phyloP scores from a whole-genome alignment of 2,797 vertebrate genomes.

The Myotis myotis region DNA sequence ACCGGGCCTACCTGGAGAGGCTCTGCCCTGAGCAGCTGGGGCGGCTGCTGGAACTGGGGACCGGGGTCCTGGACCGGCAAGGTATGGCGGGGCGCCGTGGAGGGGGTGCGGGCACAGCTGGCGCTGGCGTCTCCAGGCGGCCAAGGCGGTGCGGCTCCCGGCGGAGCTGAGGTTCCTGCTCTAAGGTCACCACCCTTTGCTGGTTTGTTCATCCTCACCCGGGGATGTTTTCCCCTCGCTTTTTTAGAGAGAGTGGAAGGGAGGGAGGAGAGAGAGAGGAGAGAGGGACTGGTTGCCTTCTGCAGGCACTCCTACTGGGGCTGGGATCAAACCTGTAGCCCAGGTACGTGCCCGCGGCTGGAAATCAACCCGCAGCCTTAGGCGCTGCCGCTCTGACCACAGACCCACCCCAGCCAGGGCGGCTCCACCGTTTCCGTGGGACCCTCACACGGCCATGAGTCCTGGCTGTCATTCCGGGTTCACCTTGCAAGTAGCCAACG shows the following conservation, averaged over 20 bases:
- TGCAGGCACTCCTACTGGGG: too few relatives aligned
- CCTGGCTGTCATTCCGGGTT: neutral
- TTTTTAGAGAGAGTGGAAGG: too few relatives aligned
- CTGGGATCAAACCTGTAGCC: too few relatives aligned
- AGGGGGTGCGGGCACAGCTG: accelerated
- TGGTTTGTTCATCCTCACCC: too few relatives aligned
- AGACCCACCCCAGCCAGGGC: too few relatives aligned
- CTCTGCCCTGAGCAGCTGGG: slow-evolving; percentile 56
- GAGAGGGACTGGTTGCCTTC: too few relatives aligned
- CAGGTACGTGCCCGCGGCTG: too few relatives aligned
- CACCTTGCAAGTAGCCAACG: neutral
- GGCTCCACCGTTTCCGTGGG: too few relatives aligned
- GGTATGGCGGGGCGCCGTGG: neutral
- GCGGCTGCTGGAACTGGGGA: slow-evolving; percentile 43
- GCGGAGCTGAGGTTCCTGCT: neutral
- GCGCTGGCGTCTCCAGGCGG: neutral
- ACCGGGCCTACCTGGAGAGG: slow-evolving; percentile 62
- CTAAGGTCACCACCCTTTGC: neutral
- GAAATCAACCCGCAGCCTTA: too few relatives aligned
- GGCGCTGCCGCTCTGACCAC: too few relatives aligned
- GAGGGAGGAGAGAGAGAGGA: too few relatives aligned
- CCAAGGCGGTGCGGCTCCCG: accelerated
- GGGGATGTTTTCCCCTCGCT: too few relatives aligned
- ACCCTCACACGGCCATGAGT: neutral
- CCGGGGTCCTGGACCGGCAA: slow-evolving; percentile 16